Evolutionary conservation across 2,113 vertebrate species (phyloP).

Genomic region (Tenebrosternarchus preto): DNA sequence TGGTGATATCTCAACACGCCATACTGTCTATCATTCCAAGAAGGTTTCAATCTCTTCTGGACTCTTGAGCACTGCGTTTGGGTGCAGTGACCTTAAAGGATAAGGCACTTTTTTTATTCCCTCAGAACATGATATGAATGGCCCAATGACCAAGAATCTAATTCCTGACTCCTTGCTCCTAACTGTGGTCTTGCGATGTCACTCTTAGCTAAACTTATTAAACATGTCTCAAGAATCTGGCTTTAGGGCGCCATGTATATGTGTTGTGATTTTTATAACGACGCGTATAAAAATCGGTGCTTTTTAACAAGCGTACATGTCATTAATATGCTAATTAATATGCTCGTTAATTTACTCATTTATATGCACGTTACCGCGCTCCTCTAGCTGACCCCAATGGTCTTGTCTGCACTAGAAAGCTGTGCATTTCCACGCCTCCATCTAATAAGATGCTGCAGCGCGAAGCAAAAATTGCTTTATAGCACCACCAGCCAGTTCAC

Average conservation of each 20-base stretch:
- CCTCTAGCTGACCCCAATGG: background rate
- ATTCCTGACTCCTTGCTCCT: background rate
- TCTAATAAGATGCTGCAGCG: slow-evolving; percentile 27
- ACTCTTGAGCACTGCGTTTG: background rate
- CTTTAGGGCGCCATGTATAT: slow-evolving; percentile 11
- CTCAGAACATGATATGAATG: slow-evolving; percentile 11
- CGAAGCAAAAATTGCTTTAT: slow-evolving; percentile 57
- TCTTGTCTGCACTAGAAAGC: slow-evolving; percentile 3
- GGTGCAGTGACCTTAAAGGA: slow-evolving; percentile 11
- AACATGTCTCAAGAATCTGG: background rate
- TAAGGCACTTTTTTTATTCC: background rate
- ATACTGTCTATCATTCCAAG: background rate
- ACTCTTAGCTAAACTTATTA: slow-evolving; percentile 39
- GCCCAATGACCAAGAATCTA: slow-evolving; percentile 11
- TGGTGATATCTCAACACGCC: no score
- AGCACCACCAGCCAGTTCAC: slow-evolving; percentile 63
- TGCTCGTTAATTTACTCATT: no score
- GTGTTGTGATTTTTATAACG: background rate
- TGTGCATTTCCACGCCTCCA: slow-evolving; percentile 9
- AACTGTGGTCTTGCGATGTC: no score
- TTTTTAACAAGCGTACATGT: no score
- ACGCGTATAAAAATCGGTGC: no score
- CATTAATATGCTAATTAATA: no score
- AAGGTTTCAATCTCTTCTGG: background rate
- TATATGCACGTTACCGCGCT: background rate